Percentiles rank a stretch among this genome's conserved stretches.
Evolutionary conservation across 2,888 invertebrate species (phyloP).

Genomic region (Mechanitis mazaeus): DNA sequence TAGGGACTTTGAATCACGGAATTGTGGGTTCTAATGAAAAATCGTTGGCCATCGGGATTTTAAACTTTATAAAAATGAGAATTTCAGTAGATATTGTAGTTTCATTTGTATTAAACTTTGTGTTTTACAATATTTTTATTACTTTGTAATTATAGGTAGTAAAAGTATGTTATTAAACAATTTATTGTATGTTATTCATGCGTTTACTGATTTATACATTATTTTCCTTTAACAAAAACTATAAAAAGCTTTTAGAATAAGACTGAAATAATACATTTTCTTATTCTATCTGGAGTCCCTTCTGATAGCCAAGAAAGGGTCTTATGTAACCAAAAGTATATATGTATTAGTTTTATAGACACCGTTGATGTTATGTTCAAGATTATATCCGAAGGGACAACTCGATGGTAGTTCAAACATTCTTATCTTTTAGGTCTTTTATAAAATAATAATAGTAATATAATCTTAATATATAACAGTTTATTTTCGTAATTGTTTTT

Average conservation of each 20-base stretch:
- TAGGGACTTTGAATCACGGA: not conserved
- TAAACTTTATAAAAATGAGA: not conserved
- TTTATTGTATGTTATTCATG: not conserved
- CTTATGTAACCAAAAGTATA: slow-evolving; percentile 16
- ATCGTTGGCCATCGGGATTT: not conserved
- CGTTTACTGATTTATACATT: not conserved
- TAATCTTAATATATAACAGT: not conserved
- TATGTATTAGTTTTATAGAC: slow-evolving; percentile 13
- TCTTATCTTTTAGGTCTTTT: slow-evolving; percentile 11
- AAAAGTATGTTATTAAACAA: not conserved
- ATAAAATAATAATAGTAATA: slow-evolving; percentile 1
- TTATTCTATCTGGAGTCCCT: slow-evolving; percentile 24
- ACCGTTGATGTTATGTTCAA: not conserved
- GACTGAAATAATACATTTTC: slow-evolving; percentile 30
- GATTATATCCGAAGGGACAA: not conserved
- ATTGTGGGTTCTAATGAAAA: not conserved
- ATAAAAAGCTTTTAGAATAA: slow-evolving; percentile 23
- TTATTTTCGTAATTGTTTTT: not conserved
- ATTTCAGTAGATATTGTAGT: not conserved
- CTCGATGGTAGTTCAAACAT: slow-evolving; percentile 4
- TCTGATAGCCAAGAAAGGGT: slow-evolving; percentile 26
- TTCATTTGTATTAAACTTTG: not conserved
- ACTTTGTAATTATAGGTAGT: not conserved
- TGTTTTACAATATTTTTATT: not conserved
- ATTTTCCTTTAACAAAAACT: slow-evolving; percentile 9